phyloP scores from a whole-genome alignment of 1,140 invertebrate genomes.

The Polypedilum pembai region DNA sequence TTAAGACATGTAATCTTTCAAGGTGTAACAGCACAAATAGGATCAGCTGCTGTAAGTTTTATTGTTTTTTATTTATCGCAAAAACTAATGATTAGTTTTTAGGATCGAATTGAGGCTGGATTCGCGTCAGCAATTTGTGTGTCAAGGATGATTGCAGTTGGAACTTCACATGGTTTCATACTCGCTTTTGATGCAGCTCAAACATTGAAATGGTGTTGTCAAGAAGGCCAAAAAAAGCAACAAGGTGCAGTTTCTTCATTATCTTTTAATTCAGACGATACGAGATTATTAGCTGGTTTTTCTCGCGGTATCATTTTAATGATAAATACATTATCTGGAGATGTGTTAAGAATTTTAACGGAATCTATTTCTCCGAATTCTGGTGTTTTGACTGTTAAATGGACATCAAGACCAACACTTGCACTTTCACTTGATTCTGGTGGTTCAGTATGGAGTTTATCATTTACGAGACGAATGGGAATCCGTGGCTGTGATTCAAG shows the following conservation, averaged over 20 bases:
- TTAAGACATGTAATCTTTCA: conserved; percentile 73
- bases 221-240: conserved; percentile 56
- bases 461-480: conserved; percentile 82
- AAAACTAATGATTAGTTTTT: conserved; percentile 31
- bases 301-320: conserved; percentile 80
- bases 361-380: conserved; percentile 82
- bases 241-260: conserved; percentile 78
- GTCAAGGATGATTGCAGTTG: conserved; percentile 73
- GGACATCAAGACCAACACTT: conserved; percentile 51
- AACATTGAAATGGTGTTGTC: conserved; percentile 76
- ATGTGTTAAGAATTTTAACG: conserved; percentile 69
- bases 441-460: conserved; percentile 94
- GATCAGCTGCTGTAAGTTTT: conserved; percentile 62
- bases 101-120: conserved; percentile 85
- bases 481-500: conserved; percentile 79
- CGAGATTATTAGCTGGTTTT: conserved; percentile 70
- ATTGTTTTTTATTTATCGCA: conserved; percentile 10
- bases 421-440: conserved; percentile 89
- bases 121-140: conserved; percentile 74
- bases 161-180: conserved; percentile 87
- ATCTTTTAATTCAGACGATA: conserved; percentile 80
- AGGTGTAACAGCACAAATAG: conserved; percentile 78
- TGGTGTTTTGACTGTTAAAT: conserved; percentile 80
- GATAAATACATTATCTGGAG: conserved; percentile 68
- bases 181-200: conserved; percentile 81